Evolutionary conservation across 2,113 vertebrate species (phyloP).

Genomic region (Indicator maculatus): DNA sequence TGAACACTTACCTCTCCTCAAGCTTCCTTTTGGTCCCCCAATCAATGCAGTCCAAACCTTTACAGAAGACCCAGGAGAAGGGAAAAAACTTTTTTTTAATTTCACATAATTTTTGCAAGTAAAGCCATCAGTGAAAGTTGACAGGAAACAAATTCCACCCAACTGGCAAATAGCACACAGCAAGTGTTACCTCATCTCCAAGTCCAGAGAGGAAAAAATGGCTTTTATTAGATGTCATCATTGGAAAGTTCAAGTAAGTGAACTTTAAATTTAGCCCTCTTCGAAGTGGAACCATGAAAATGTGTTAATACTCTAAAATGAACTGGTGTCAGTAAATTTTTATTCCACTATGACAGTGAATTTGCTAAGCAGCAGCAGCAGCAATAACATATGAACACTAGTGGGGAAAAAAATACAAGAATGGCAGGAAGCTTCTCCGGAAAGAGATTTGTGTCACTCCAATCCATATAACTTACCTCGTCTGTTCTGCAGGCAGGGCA

Average conservation of each 20-base stretch:
- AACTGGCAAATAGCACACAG: not conserved
- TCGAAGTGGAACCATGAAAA: not conserved
- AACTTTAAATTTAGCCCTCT: not conserved
- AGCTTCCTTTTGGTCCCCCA: not conserved
- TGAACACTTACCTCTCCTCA: not conserved
- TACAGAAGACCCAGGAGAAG: not conserved
- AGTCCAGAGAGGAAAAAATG: not conserved
- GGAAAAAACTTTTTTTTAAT: not conserved
- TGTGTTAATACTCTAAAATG: not conserved
- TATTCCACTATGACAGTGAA: not conserved
- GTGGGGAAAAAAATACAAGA: not conserved
- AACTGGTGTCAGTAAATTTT: not conserved
- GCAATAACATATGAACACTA: not conserved
- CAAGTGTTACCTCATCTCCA: not conserved
- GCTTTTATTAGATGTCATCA: not conserved
- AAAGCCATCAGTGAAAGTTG: not conserved
- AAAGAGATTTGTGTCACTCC: not conserved
- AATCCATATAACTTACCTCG: not conserved
- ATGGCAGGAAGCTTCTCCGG: not conserved
- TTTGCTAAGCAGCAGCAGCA: not conserved
- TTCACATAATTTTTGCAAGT: not conserved
- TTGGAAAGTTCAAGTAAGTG: not conserved
- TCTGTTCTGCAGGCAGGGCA: conserved; percentile 60
- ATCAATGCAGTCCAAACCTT: not conserved
- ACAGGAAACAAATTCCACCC: not conserved